A percentile compares a stretch with the other conserved stretches of the same genome.
Evolutionary conservation across 2,888 invertebrate species (phyloP).

Genomic region (Cryptus viduatorius): DNA sequence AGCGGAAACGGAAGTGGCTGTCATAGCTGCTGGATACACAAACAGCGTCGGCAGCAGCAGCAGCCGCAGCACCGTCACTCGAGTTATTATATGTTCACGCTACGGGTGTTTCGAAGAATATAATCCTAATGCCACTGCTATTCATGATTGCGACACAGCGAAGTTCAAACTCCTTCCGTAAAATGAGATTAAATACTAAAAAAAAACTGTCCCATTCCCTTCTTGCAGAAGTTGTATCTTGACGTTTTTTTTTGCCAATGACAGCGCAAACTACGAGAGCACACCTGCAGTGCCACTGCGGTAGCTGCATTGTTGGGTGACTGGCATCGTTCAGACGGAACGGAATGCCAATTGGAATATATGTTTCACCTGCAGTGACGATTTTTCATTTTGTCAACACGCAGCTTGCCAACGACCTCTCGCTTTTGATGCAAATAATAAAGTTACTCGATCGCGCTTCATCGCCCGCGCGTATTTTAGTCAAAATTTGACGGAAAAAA

Average conservation of each 20-base stretch:
- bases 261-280: slow-evolving; percentile 48
- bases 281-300: slow-evolving; percentile 54
- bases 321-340: slow-evolving; percentile 61
- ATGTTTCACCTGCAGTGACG: slow-evolving; percentile 46
- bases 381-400: slow-evolving; percentile 26
- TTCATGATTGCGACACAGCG: slow-evolving; percentile 44
- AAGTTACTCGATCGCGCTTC: background rate
- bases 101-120: slow-evolving; percentile 79
- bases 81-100: slow-evolving; percentile 82
- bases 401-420: slow-evolving; percentile 14
- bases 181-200: slow-evolving; percentile 18
- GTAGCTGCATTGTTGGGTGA: slow-evolving; percentile 61
- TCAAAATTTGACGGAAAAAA: too few relatives aligned
- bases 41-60: slow-evolving; percentile 74
- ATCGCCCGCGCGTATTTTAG: background rate
- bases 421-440: background rate
- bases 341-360: slow-evolving; percentile 55
- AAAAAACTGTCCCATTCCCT: slow-evolving; percentile 40
- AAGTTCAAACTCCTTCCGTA: slow-evolving; percentile 58
- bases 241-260: slow-evolving; percentile 29
- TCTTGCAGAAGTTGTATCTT: slow-evolving; percentile 27
- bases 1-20: slow-evolving; percentile 84
- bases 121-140: slow-evolving; percentile 64
- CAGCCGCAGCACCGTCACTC: slow-evolving; percentile 32
- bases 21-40: slow-evolving; percentile 83